Evolutionary conservation across 2,888 invertebrate species (phyloP), one percentile per base, ranked within the genome.

Genomic region (Morpho achilles): DNA sequence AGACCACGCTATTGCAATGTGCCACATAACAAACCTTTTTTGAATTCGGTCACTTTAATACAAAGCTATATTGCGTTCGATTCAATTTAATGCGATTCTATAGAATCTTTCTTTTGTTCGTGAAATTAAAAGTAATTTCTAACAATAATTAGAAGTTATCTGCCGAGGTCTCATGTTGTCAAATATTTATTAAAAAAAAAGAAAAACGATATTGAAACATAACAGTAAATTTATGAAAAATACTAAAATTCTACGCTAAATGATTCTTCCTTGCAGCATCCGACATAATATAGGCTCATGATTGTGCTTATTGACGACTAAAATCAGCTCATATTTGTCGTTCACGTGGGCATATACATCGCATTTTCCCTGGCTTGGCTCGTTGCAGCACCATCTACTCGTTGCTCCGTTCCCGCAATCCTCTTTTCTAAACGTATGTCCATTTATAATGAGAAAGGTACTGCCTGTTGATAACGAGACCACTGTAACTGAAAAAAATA

Each of bases 211-310:
- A 5, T 32, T 32, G 32, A 32, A 32, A 32, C 32, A 5, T 5
- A 32, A 32, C 32, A 32, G 32, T 32, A 32, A 32, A 32, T 0
- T 32, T 32, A 43, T 6, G 8, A 43, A 7, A 43, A 42, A 9
- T 42, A 6, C 22, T 52, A 44, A 44, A 52, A 39, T 44, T 10
- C 6, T 8, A 40, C 6, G 42, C 66, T 74, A 84, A 72, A 80
- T 76, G 45, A 85, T 83, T 66, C 73, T 76, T 48, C 84, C 76
- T 67, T 83, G 81, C 55, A 83, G 79, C 46, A 82, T 71, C 10
- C 76, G 70, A 66, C 84, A 84, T 3, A 86, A 64, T 46, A 80
- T 76, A 4, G 86, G 84, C 43, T 85, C 82, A 50, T 86, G 86
- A 2, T 76, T 83, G 65, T 86, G 85, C 16, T 68, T 66, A 53